phyloP scores from a whole-genome alignment of 2,888 invertebrate species.

The Acanthosepion pharaonis region DNA sequence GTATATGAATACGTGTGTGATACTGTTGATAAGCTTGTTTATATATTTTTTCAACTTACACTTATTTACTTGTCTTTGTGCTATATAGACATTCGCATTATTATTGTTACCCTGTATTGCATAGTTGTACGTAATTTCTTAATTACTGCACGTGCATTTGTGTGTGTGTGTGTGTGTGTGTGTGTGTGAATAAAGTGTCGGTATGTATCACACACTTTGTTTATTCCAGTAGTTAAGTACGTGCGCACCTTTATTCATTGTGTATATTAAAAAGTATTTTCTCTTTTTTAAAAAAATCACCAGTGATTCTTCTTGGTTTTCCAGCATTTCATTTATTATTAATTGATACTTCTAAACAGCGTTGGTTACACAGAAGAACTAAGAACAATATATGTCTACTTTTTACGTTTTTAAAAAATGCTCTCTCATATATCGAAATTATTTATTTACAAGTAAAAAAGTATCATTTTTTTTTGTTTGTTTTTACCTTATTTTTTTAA shows the following conservation, averaged over 20 bases:
- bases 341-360: too few relatives aligned
- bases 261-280: background rate
- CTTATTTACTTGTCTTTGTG: background rate
- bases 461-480: too few relatives aligned
- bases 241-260: background rate
- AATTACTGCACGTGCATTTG: background rate
- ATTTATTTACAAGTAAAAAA: too few relatives aligned
- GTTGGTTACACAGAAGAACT: too few relatives aligned
- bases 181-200: background rate
- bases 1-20: background rate
- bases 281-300: background rate
- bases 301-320: too few relatives aligned
- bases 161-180: constrained; percentile 6
- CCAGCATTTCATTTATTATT: too few relatives aligned
- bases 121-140: background rate
- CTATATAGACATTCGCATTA: background rate
- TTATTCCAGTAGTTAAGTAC: background rate
- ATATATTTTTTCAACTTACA: background rate
- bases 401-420: too few relatives aligned
- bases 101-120: too few relatives aligned
- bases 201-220: background rate
- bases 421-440: too few relatives aligned
- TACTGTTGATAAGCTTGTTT: background rate
- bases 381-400: too few relatives aligned
- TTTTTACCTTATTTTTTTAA: too few relatives aligned